phyloP scores from a whole-genome alignment of 2,113 vertebrate species.

The Suncus etruscus region DNA sequence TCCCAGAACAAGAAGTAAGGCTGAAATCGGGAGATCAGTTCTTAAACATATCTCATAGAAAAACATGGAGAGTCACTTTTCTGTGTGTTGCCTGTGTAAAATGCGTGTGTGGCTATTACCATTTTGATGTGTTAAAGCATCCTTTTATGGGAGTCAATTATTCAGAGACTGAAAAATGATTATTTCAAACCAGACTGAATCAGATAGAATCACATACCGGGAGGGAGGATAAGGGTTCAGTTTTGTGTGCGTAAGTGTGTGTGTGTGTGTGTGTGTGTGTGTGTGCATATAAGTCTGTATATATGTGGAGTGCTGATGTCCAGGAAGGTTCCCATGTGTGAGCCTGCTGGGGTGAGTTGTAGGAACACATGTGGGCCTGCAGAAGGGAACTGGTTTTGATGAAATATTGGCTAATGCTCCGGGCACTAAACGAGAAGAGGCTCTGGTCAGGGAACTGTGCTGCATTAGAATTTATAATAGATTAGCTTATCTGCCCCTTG shows the following conservation, averaged over 20 bases:
- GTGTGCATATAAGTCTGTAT: neutral
- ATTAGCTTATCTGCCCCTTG: slow-evolving; percentile 79
- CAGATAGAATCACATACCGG: slow-evolving; percentile 78
- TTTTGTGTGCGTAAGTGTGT: neutral
- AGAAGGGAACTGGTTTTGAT: slow-evolving; percentile 80
- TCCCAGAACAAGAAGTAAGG: neutral
- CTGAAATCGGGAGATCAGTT: neutral
- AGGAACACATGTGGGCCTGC: slow-evolving; percentile 18
- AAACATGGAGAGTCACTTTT: neutral
- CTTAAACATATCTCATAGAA: neutral
- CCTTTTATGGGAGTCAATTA: slow-evolving; percentile 50
- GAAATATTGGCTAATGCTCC: slow-evolving; percentile 83
- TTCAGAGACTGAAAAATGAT: slow-evolving; percentile 72
- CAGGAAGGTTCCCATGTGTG: neutral
- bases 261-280: neutral
- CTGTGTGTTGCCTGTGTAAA: neutral
- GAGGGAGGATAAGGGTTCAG: neutral
- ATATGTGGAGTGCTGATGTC: neutral
- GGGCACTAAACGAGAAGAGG: slow-evolving; percentile 72
- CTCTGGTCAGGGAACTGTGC: slow-evolving; percentile 66
- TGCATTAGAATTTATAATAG: slow-evolving; percentile 79
- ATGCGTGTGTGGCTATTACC: neutral
- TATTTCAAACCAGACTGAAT: slow-evolving; percentile 56
- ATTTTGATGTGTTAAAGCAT: slow-evolving; percentile 9
- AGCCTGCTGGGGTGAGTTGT: slow-evolving; percentile 7